Base-by-base conservation (phyloP, 2,113 vertebrate species). In the Cyprinodon brontotheroides region DNA sequence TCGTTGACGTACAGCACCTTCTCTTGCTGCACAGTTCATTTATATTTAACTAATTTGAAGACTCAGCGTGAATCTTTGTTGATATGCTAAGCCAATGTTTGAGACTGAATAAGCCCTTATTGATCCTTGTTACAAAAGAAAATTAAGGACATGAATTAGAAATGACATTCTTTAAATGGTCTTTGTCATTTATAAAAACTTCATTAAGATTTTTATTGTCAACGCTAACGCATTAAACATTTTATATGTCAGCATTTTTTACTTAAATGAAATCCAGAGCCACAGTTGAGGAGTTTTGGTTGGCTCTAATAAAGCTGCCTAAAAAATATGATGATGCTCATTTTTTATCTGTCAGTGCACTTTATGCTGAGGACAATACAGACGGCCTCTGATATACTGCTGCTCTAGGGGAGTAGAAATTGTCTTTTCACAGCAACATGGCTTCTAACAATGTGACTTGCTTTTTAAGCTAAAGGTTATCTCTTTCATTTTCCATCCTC, bases 321-420 rank as follows among this genome's bases (percentile, higher is more conserved):
- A 74, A 70, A 75, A 66, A 80, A 68, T 3, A 80, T 80, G 61
- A 70, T 61, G 69, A 57, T 39, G 64, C 65, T 84, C 43, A 68
- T 74, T 84, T 72, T 75, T 70, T 67, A 76, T 83, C 68, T 79
- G 65, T 71, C 76, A 67, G 60, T 77, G 57, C 39, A 61, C 70
- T 74, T 86, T 65, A 79, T 80, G 74, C 84, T 80, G 43, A 79
- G 81, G 82, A 86, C 70, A 86, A 70, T 59, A 53, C 64, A 67
- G 67, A 53, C 12, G 41, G 43, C 15, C 60, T 0, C 9, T 74
- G 70, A 77, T 68, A 38, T 65, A 48, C 63, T 70, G 62, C 70
- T 40, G 73, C 74, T 83, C 65, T 69, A 73, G 66, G 69, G 61
- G 67, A 62, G 59, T 75, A 64, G 60, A 72, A 74, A 88, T 50